Base-by-base conservation (phyloP, 2,797 vertebrate species). In the Numenius phaeopus region DNA sequence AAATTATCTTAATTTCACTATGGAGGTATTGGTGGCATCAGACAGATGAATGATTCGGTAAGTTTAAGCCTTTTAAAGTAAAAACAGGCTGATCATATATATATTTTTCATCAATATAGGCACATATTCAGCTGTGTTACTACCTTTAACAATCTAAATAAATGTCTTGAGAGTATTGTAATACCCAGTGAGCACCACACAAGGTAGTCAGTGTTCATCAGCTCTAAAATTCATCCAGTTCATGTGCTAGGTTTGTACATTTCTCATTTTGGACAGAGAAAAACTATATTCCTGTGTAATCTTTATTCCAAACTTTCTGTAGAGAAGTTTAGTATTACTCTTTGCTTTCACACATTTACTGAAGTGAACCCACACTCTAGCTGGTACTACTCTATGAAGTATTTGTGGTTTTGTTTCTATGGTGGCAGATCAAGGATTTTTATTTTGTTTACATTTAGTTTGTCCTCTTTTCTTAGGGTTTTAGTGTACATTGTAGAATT, bases 361-460 rank as follows among this genome's bases (percentile, higher is more conserved):
- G 59, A 83, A 52, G 50, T 65, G 50, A 94, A 52, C 37, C 7
- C 44, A 34, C 50, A 32, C 22, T 26, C 44, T 39, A 64, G n/a
- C 21, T 75, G 49, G 75, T 65, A 50, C 8, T 46, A 10, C 0
- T 0, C 29, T 77, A 52, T 24, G 32, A 71, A 44, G 4, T 37
- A 58, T 59, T 78, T 66, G 30, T 73, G 46, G 21, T 3, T 86
- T 94, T 93, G 19, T 89, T 90, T 79, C 47, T 57, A 1, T 46
- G 17, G 54, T 11, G 50, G 32, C 52, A 85, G 61, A 80, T 49
- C 0, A 6, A 77, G n/a, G 22, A 9, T 12, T 42, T 14, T 52
- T 9, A 13, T 14, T 17, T 50, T 52, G 54, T 34, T 49, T 21
- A 26, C 1, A 6, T 23, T 85, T 77, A 8, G 42, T 82, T 88